Evolutionary conservation across 2,888 invertebrate genomes (phyloP).

Genomic region (Phalera bucephala): DNA sequence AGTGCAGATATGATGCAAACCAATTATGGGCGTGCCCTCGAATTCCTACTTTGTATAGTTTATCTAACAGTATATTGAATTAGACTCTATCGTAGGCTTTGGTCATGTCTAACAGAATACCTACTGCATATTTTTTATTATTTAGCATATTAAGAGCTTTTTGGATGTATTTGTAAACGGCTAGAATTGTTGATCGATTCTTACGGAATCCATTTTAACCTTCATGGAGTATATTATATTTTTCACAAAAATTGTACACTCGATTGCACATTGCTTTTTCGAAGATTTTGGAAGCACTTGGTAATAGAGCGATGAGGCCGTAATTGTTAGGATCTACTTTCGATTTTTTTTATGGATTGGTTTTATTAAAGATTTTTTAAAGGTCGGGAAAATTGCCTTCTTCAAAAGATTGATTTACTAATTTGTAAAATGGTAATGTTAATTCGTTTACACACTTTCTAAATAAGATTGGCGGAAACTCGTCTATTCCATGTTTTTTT

Average conservation of each 20-base stretch:
- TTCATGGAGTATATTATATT: too few relatives aligned
- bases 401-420: constrained; percentile 10
- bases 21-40: neutral
- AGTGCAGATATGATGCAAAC: constrained; percentile 1
- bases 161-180: too few relatives aligned
- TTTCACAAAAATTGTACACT: too few relatives aligned
- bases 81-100: constrained; percentile 1
- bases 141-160: too few relatives aligned
- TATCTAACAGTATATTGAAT: neutral
- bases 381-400: constrained; percentile 10
- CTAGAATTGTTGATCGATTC: too few relatives aligned
- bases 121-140: too few relatives aligned
- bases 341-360: constrained; percentile 12
- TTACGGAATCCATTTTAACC: constrained; percentile 7
- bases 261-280: too few relatives aligned
- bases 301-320: constrained; percentile 14
- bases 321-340: constrained; percentile 13
- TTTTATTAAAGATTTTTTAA: constrained; percentile 10
- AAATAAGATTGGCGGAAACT: neutral
- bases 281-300: constrained; percentile 12
- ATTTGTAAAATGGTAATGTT: constrained; percentile 1
- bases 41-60: constrained; percentile 2
- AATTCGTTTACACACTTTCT: too few relatives aligned
- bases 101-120: too few relatives aligned
- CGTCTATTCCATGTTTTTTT: neutral